Conservation (phyloP, 2,797 vertebrate species). For the Lithobates sylvaticus region DNA sequence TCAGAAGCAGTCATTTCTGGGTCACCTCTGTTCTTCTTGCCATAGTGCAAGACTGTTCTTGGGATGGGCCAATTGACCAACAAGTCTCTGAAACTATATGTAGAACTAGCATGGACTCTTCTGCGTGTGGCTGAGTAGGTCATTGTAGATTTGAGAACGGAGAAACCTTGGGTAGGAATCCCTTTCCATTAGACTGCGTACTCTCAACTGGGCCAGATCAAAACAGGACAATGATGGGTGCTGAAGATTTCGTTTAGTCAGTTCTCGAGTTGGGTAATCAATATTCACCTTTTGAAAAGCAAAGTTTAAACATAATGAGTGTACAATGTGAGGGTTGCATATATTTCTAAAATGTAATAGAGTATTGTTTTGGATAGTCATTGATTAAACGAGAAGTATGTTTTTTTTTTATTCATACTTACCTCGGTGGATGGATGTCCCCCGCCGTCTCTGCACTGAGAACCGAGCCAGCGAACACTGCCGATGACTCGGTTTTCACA, state of each 20-base stretch:
- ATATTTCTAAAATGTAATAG: background rate
- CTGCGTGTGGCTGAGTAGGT: slow-evolving; percentile 90
- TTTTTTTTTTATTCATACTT: too few species aligned
- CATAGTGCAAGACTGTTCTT: slow-evolving; percentile 71
- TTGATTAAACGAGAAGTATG: too few species aligned
- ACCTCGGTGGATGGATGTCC: too few species aligned
- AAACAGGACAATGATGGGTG: slow-evolving; percentile 90
- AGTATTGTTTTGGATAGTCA: too few species aligned
- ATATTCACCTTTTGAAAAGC: slow-evolving; percentile 86
- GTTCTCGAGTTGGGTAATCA: slow-evolving; percentile 92
- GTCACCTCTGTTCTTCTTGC: slow-evolving; percentile 62
- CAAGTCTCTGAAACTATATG: slow-evolving; percentile 59
- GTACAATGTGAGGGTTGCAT: background rate
- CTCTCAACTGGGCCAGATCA: slow-evolving; percentile 90
- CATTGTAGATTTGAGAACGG: slow-evolving; percentile 96
- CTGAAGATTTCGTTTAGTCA: slow-evolving; percentile 87
- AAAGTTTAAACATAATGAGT: background rate
- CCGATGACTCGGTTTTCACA: too few species aligned
- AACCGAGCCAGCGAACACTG: too few species aligned
- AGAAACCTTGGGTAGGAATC: slow-evolving; percentile 97
- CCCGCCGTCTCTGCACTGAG: too few species aligned
- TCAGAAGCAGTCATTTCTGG: slow-evolving; percentile 60
- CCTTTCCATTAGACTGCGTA: slow-evolving; percentile 97
- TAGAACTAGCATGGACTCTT: slow-evolving; percentile 86
- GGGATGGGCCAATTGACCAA: slow-evolving; percentile 65